Evolutionary conservation across 2,113 vertebrate genomes (phyloP), one percentile per base, ranked within the genome.

Genomic region (Halcyon senegalensis): DNA sequence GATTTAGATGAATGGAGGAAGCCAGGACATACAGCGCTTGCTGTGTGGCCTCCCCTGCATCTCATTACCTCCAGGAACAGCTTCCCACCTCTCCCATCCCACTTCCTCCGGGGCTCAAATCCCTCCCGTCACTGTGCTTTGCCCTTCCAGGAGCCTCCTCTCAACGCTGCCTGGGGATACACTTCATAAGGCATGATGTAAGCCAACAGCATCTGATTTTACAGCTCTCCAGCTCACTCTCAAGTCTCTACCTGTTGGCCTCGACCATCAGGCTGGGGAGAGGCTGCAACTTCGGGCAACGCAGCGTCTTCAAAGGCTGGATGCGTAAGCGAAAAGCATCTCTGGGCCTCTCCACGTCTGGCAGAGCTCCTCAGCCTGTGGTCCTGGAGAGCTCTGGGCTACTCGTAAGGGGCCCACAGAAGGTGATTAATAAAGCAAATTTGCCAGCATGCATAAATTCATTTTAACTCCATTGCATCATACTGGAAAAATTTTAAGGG

Each of bases 191-290:
- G 59, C 44, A 4, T 2, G 27, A 68, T n/a, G 72, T 30, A 16
- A 85, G 39, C 30, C 48, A 20, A 56, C 35, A 39, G 27, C 39
- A 82, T 2, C 81, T 62, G 87, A 64, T 87, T 89, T 55, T 78
- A 43, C 73, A 89, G 27, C 59, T 91, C 63, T 73, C 17, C 78
- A 74, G 55, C 41, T 96, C 4, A 0, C 19, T 67, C 55, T 92
- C 93, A 84, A 89, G 94, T 83, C 84, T 91, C 94, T 87, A 21
- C 93, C 89, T 84, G 96, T 51, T 43, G 27, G 25, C 13, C 25
- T 50, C 13, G 1, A 81, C 51, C 70, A 43, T 67, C 19, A 7
- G 27, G 27, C 62, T 63, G 55, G 56, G 87, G 87, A 89, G 89
- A 84, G 66, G 92, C 82, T 80, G 63, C 2, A 11, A 85, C 70